Base-by-base conservation (phyloP, 2,888 invertebrate genomes). In the Drosophila ezoana region DNA sequence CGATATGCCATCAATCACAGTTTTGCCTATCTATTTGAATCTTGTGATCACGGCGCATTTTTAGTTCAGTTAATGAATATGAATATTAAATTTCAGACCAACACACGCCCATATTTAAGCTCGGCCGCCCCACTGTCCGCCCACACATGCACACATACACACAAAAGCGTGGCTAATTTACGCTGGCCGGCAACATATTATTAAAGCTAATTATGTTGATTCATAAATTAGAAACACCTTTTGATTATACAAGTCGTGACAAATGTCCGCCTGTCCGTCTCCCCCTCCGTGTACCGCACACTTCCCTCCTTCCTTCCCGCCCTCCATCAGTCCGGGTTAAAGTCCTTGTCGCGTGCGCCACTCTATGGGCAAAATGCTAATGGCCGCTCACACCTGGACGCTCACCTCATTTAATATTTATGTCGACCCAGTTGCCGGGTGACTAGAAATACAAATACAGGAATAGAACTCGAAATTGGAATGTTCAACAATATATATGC, bases 221-320 rank as follows among this genome's bases (percentile, higher is more conserved):
- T 84, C 86, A 82, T 87, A 82, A 85, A 85, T 85, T 79, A 79
- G 80, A 61, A 77, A 77, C 77, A 85, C 80, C 82, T 82, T 77
- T 81, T 82, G 85, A 81, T 81, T 84, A 76, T 68, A 58, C 60
- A 54, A 70, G 35, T 64, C 76, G 75, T 80, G 81, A 81, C 76
- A 80, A 75, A 81, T 70, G 72, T 65, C 41, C 52, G 56, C 47
- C 37, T 40, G 16, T 40, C 16, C 11, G 6, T 1, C 38, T 32
- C 18, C 4, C 13, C 6, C 13, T 33, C 14, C 32, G 14, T 9
- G 14, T 23, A 23, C 23, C 23, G 23, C 6, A 23, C 23, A 2
- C 28, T 28, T 28, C 8, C 28, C 28, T 8, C 6, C 28, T 28
- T 28, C 8, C 28, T 8, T 28, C 28, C 8, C 28, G 8, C 8